Evolutionary conservation across 2,797 vertebrate species (phyloP).

Genomic region (Premnoplex brunnescens): DNA sequence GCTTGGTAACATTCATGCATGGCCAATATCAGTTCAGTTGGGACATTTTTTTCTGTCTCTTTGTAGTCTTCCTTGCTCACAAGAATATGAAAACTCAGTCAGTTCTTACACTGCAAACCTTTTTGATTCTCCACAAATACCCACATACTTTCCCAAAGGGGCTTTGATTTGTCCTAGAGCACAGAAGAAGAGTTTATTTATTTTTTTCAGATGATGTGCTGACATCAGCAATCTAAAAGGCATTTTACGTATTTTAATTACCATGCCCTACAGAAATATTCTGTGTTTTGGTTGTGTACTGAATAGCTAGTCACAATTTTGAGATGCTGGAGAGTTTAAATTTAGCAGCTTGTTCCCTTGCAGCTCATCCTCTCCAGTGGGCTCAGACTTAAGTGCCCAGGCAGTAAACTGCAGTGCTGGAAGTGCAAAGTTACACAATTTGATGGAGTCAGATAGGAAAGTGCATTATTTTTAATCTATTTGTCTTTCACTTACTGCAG

Average conservation of each 20-base stretch:
- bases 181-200: not conserved
- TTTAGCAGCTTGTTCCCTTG: not conserved
- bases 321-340: not conserved
- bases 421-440: not conserved
- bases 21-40: not conserved
- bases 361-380: not conserved
- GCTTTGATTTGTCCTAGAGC: not conserved
- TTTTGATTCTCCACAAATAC: not conserved
- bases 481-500: not conserved
- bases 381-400: not conserved
- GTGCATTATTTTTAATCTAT: not conserved
- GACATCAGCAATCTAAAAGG: not conserved
- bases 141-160: not conserved
- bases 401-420: not conserved
- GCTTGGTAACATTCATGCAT: not conserved
- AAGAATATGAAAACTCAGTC: not conserved
- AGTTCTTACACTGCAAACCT: not conserved
- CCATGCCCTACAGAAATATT: not conserved
- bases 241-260: not conserved
- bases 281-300: not conserved
- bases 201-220: not conserved
- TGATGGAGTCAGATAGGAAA: not conserved
- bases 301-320: not conserved
- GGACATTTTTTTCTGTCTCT: not conserved
- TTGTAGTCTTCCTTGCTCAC: not conserved